Evolutionary conservation across 2,888 invertebrate genomes (phyloP).

Genomic region (Nebria salina): DNA sequence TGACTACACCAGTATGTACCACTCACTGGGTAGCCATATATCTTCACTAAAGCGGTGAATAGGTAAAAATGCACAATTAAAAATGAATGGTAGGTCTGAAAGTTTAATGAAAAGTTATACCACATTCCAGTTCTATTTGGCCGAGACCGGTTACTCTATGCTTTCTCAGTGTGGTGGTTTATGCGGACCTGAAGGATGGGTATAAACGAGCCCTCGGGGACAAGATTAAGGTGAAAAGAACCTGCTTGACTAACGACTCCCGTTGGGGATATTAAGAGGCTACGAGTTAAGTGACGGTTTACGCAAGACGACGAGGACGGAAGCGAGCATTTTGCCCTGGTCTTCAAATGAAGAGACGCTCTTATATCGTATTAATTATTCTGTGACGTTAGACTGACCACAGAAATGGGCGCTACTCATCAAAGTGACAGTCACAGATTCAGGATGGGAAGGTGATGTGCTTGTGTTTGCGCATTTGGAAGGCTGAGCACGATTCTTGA

Average conservation of each 20-base stretch:
- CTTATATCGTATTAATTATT: conserved; percentile 50
- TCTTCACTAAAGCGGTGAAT: conserved; percentile 24
- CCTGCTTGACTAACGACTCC: conserved; percentile 50
- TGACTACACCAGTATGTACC: neutral
- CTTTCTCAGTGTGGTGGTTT: conserved; percentile 1
- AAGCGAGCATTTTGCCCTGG: conserved; percentile 15
- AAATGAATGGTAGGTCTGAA: conserved; percentile 44
- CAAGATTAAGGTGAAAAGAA: conserved; percentile 50
- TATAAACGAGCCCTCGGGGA: conserved; percentile 47
- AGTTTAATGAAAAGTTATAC: conserved; percentile 47
- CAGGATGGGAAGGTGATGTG: conserved; percentile 8
- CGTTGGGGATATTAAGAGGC: conserved; percentile 49
- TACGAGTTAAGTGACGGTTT: conserved; percentile 47
- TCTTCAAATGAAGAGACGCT: conserved; percentile 34
- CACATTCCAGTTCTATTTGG: conserved; percentile 13
- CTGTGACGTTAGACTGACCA: conserved; percentile 41
- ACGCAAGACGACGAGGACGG: conserved; percentile 2
- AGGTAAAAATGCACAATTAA: conserved; percentile 45
- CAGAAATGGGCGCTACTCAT: conserved; percentile 20
- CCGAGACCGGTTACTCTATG: neutral
- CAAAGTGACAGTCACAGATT: conserved; percentile 37
- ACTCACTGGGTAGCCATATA: conserved; percentile 4
- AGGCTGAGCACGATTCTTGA: neutral
- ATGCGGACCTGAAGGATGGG: conserved; percentile 36
- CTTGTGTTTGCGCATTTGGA: conserved; percentile 8